These are phyloP conservation scores for Drosophila neocordata DNA, from an alignment of 1,140 invertebrate species.

Conservation along the genomic window DNA sequence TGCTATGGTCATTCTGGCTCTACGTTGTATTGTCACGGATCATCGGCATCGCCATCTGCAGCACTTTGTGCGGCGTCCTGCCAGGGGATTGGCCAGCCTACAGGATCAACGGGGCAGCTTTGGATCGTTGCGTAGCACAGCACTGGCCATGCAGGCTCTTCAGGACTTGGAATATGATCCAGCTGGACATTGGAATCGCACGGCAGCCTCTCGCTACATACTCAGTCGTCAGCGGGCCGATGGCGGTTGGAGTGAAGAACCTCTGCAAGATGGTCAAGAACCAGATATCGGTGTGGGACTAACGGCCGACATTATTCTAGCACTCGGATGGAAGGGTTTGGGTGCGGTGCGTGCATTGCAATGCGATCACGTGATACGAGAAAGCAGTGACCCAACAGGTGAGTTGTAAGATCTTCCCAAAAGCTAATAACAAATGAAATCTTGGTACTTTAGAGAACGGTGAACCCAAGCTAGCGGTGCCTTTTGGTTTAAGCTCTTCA, in stretches of 20 bases:
- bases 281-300: conserved; percentile 84
- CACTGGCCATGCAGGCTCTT: conserved; percentile 90
- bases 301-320: conserved; percentile 90
- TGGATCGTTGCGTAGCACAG: conserved; percentile 91
- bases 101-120: conserved; percentile 92
- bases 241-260: conserved; percentile 89
- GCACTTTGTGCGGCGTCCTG: conserved; percentile 89
- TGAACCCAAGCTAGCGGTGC: conserved; percentile 79
- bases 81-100: conserved; percentile 88
- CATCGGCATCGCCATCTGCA: conserved; percentile 90
- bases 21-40: conserved; percentile 93
- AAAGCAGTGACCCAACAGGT: conserved; percentile 79
- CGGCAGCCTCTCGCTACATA: conserved; percentile 89
- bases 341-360: conserved; percentile 87
- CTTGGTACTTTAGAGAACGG: conserved; percentile 66
- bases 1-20: conserved; percentile 91
- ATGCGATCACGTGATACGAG: conserved; percentile 85
- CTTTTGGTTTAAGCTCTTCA: conserved; percentile 83
- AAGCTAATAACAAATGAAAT: neutral
- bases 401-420: conserved; percentile 8
- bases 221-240: conserved; percentile 88
- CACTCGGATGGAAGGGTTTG: conserved; percentile 87
- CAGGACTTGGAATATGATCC: conserved; percentile 87
- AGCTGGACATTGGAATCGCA: conserved; percentile 88
- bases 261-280: conserved; percentile 81